A percentile compares a stretch with the other conserved stretches of the same genome.
These are phyloP conservation scores for Aplysina aerophoba DNA, from an alignment of 37 sponge, comb jelly and placozoan species.

Conservation along the genomic window DNA sequence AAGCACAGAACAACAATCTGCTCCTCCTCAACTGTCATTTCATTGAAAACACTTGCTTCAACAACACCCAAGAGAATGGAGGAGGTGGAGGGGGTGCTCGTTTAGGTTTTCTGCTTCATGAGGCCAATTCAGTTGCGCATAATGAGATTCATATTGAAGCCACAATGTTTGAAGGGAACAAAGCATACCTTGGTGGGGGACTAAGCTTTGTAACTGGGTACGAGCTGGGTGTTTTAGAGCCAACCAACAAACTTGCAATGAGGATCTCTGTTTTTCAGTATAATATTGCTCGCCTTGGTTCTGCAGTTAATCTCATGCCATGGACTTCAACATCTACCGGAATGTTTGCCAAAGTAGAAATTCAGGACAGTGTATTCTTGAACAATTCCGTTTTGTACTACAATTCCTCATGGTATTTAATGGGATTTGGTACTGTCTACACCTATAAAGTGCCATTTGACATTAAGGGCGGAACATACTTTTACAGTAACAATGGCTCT, in stretches of 20 bases:
- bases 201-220: not conserved
- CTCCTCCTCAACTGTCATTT: not conserved
- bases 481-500: not conserved
- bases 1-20: slow-evolving; percentile 1
- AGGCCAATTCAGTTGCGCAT: not conserved
- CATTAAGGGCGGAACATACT: not conserved
- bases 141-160: not conserved
- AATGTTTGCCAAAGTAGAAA: not conserved
- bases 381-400: not conserved
- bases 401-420: not conserved
- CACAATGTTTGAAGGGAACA: not conserved
- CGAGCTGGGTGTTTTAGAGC: not conserved
- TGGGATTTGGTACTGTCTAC: slow-evolving; percentile 2
- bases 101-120: not conserved
- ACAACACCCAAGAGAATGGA: not conserved
- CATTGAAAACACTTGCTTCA: not conserved
- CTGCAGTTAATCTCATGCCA: not conserved
- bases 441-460: slow-evolving; percentile 1
- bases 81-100: not conserved
- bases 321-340: not conserved
- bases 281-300: not conserved
- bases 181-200: slow-evolving; percentile 2
- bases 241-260: not conserved
- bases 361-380: not conserved
- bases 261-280: not conserved